Base-by-base conservation (phyloP, 2,888 invertebrate genomes). In the Cinara cedri region DNA sequence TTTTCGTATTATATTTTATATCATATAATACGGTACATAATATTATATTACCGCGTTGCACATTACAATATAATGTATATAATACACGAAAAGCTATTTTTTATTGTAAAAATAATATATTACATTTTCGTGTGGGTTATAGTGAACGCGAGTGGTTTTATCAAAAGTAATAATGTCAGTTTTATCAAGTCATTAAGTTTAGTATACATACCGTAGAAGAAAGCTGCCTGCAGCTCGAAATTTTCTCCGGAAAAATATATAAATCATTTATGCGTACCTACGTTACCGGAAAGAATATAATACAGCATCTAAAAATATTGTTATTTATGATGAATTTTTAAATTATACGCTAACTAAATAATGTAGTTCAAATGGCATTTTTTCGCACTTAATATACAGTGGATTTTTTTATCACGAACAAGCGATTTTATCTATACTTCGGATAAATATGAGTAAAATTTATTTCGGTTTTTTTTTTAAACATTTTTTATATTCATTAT, bases 141-240 rank as follows among this genome's bases (percentile, higher is more conserved):
- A 49, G 24, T 14, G 26, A 49, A 68, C 4, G 68, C 26, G 13
- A 34, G 34, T n/a, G 0, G 26, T 54, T 54, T 70, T 42, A 55
- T 10, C 42, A 19, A 55, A 70, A 54, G 54, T 42, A 54, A 54
- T 70, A 54, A 34, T 26, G 34, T 51, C 54, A 19, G 54, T 70
- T 42, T 70, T 54, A 70, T 70, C 70, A 70, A 55, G 14, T 55
- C 42, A 14, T 68, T 51, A 26, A 34, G 34, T 34, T 26, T 34
- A 34, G 34, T 34, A 34, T 34, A 34, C 6, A 34, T 34, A 34
- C 6, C n/a, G 6, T 34, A 34, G 3, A 34, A 34, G 6, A 34
- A 46, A n/a, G 49, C 11, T 26, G 24, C n/a, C 24, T 24, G 6
- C 19, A 51, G 16, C 49, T 51, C 26, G 4, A 66, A 49, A 26